Conservation (phyloP, 2,888 invertebrate genomes). For the Lucinisca nassula region DNA sequence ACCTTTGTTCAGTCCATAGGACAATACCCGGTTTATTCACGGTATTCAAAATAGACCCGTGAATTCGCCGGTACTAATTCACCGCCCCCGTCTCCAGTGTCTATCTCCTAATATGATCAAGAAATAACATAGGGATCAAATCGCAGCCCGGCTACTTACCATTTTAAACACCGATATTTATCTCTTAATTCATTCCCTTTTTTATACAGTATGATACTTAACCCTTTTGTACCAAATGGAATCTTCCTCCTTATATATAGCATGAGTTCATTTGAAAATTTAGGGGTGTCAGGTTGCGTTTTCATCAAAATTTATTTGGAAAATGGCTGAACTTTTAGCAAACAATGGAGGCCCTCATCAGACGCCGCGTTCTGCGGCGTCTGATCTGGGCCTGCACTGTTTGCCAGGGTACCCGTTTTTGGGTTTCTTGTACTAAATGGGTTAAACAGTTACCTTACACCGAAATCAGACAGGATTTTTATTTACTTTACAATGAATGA, state of each 20-base stretch:
- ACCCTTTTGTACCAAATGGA: too few species aligned
- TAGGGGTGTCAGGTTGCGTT: too few species aligned
- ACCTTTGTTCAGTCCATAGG: not conserved
- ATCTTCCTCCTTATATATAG: too few species aligned
- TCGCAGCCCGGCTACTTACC: slow-evolving; percentile 53
- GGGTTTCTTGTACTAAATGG: too few species aligned
- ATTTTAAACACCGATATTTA: slow-evolving; percentile 64
- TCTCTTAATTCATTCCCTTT: slow-evolving; percentile 60
- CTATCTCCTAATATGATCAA: slow-evolving; percentile 54
- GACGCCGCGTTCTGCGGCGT: too few species aligned
- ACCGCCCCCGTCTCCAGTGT: slow-evolving; percentile 53
- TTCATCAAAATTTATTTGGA: too few species aligned
- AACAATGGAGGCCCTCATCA: too few species aligned
- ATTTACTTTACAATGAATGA: not conserved
- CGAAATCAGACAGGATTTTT: not conserved
- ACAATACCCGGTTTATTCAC: slow-evolving; percentile 12
- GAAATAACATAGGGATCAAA: slow-evolving; percentile 49
- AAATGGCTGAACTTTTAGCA: too few species aligned
- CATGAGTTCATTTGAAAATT: too few species aligned
- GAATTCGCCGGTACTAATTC: slow-evolving; percentile 41
- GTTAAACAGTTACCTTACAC: slow-evolving; percentile 13
- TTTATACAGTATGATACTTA: slow-evolving; percentile 7
- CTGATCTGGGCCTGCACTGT: too few species aligned
- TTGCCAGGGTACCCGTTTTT: too few species aligned
- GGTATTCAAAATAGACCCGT: slow-evolving; percentile 8